These are phyloP conservation scores for Luffia ferchaultella DNA, from an alignment of 2,888 invertebrate species.

Conservation along the genomic window DNA sequence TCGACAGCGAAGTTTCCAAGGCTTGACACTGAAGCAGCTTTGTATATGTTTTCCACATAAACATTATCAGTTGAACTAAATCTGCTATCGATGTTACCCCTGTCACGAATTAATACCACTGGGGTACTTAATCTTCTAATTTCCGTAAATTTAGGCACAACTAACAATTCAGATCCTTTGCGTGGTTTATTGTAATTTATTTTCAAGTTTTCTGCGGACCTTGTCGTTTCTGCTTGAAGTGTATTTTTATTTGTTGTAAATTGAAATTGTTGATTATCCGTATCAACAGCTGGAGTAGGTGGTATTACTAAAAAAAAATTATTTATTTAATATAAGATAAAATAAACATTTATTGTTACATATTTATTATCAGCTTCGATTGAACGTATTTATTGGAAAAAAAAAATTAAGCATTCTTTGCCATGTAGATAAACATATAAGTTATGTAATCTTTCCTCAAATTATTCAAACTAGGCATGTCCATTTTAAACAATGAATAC, in stretches of 20 bases:
- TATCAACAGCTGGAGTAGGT: constrained; percentile 47
- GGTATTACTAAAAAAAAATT: constrained; percentile 43
- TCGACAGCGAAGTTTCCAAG: constrained; percentile 50
- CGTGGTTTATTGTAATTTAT: constrained; percentile 25
- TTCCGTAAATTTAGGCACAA: constrained; percentile 41
- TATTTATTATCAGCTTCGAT: too few relatives aligned
- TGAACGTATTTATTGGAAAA: too few relatives aligned
- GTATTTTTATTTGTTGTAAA: constrained; percentile 25
- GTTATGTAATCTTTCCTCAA: too few relatives aligned
- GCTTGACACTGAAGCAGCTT: constrained; percentile 52
- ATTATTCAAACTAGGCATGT: too few relatives aligned
- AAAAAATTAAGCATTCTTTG: too few relatives aligned
- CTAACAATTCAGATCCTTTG: constrained; percentile 36
- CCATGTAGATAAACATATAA: too few relatives aligned
- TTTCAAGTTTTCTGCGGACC: constrained; percentile 47
- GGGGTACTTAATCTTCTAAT: constrained; percentile 50
- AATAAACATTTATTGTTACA: too few relatives aligned
- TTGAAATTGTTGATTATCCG: constrained; percentile 35
- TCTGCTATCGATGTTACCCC: constrained; percentile 33
- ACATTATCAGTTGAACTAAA: constrained; percentile 53
- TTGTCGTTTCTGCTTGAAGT: constrained; percentile 24
- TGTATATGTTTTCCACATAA: constrained; percentile 51
- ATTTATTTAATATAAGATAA: not conserved
- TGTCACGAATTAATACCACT: constrained; percentile 43
- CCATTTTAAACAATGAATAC: too few relatives aligned